Conservation (phyloP, 2,888 invertebrate genomes). For the Griposia aprilina region DNA sequence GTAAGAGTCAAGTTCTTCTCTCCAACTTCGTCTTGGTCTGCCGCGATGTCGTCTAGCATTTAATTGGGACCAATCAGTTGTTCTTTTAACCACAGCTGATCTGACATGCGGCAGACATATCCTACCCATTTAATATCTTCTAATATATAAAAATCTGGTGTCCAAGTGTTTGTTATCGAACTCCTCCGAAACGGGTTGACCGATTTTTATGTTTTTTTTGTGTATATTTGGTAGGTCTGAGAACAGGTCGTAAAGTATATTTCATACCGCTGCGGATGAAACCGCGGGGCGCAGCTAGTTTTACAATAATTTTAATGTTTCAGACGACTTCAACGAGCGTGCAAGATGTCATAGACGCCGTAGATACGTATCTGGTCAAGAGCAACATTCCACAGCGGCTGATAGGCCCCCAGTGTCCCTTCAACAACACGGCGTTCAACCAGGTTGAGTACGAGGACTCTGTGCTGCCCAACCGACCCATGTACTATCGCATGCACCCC, state of each 20-base stretch:
- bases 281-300: too few species aligned
- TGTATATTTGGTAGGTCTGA: too few species aligned
- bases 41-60: not conserved
- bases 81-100: not conserved
- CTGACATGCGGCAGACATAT: not conserved
- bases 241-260: too few species aligned
- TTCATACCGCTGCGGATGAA: too few species aligned
- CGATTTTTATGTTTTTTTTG: too few species aligned
- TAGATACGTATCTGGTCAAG: slow-evolving; percentile 81
- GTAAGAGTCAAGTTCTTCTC: not conserved
- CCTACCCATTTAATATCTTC: too few species aligned
- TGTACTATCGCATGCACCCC: slow-evolving; percentile 89
- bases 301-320: slow-evolving; percentile 7
- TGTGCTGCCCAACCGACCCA: slow-evolving; percentile 88
- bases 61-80: not conserved
- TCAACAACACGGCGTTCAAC: slow-evolving; percentile 79
- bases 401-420: slow-evolving; percentile 82
- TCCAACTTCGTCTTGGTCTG: not conserved
- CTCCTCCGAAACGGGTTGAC: too few species aligned
- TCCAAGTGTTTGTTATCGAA: too few species aligned
- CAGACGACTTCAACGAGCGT: slow-evolving; percentile 81
- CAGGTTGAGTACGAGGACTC: slow-evolving; percentile 91
- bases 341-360: slow-evolving; percentile 76
- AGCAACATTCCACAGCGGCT: slow-evolving; percentile 83
- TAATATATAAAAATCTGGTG: too few species aligned